Conservation (phyloP, 2,113 vertebrate genomes). For the Podocnemis expansa region DNA sequence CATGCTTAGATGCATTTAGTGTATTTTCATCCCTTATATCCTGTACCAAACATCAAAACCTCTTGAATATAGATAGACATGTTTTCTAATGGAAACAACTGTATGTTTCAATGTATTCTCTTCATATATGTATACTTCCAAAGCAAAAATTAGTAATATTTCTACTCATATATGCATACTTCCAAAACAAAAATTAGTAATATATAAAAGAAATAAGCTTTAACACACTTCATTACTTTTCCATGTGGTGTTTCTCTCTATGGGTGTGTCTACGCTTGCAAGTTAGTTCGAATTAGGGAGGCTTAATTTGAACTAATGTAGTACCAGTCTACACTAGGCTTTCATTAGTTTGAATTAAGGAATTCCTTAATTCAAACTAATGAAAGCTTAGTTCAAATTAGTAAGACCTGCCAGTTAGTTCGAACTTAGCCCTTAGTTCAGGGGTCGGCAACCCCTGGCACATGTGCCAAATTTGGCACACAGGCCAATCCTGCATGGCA, state of each 20-base stretch:
- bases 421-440: too few relatives aligned
- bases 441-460: too few relatives aligned
- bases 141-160: not conserved
- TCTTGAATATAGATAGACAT: not conserved
- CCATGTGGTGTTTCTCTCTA: not conserved
- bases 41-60: not conserved
- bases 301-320: too few relatives aligned
- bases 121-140: conserved; percentile 5
- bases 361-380: too few relatives aligned
- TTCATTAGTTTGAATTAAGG: too few relatives aligned
- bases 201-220: not conserved
- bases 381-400: too few relatives aligned
- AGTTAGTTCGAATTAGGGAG: too few relatives aligned
- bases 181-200: not conserved
- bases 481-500: too few relatives aligned
- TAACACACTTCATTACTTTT: not conserved
- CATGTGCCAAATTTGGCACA: too few relatives aligned
- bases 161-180: not conserved
- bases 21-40: not conserved
- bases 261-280: too few relatives aligned
- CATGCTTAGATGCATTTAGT: conserved; percentile 19
- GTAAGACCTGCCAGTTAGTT: too few relatives aligned
- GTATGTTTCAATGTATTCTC: not conserved
- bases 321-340: too few relatives aligned
- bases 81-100: not conserved